Percentiles rank a stretch among this genome's conserved stretches.
These are phyloP conservation scores for Fopius arisanus DNA, from an alignment of 1,140 invertebrate species.

Conservation along the genomic window DNA sequence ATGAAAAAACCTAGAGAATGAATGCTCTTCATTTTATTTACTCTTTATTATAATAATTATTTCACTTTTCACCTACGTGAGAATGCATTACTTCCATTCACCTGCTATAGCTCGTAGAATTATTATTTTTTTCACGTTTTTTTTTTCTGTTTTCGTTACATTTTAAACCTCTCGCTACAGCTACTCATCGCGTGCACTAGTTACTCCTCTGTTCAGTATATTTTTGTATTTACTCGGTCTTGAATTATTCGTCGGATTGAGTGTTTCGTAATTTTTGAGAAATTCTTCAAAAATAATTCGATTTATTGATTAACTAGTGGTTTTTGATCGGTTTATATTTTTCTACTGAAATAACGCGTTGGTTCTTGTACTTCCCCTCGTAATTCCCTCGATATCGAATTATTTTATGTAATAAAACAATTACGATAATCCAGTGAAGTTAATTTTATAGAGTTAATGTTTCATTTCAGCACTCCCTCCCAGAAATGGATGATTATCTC, in stretches of 20 bases:
- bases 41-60: slow-evolving; percentile 30
- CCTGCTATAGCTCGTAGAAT: slow-evolving; percentile 23
- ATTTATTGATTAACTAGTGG: not conserved
- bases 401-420: too few species aligned
- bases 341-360: not conserved
- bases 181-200: slow-evolving; percentile 27
- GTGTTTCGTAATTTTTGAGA: not conserved
- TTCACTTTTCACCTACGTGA: slow-evolving; percentile 54
- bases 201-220: slow-evolving; percentile 20
- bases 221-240: slow-evolving; percentile 23
- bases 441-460: too few species aligned
- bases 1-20: slow-evolving; percentile 59
- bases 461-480: too few species aligned
- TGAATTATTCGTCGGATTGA: slow-evolving; percentile 36
- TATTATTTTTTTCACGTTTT: slow-evolving; percentile 26
- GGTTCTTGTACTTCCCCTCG: too few species aligned
- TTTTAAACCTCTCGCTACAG: slow-evolving; percentile 28
- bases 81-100: slow-evolving; percentile 42
- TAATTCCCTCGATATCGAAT: too few species aligned
- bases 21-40: slow-evolving; percentile 52
- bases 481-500: too few species aligned
- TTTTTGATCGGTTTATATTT: slow-evolving; percentile 17
- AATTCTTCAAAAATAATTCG: not conserved
- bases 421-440: too few species aligned
- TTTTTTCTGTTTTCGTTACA: slow-evolving; percentile 39